Evolutionary conservation across 2,888 invertebrate genomes (phyloP).

Genomic region (Mactromeris polynyma): DNA sequence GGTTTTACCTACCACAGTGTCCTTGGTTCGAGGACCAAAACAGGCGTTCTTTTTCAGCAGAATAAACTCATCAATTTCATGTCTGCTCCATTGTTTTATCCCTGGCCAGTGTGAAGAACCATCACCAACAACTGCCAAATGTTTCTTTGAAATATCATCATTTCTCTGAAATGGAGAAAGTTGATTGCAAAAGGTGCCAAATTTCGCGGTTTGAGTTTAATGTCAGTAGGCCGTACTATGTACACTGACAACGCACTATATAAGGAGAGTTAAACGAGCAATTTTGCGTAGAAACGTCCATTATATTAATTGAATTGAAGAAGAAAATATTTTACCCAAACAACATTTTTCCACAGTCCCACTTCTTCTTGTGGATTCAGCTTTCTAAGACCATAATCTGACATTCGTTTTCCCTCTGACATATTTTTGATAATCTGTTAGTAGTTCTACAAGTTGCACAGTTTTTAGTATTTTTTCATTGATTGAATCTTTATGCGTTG

Average conservation of each 20-base stretch:
- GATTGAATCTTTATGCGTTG: background rate
- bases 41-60: slow-evolving; percentile 35
- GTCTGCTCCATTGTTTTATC: slow-evolving; percentile 65
- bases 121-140: slow-evolving; percentile 72
- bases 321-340: slow-evolving; percentile 64
- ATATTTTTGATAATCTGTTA: slow-evolving; percentile 1
- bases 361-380: slow-evolving; percentile 71
- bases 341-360: slow-evolving; percentile 77
- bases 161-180: slow-evolving; percentile 45
- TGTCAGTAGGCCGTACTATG: too few relatives aligned
- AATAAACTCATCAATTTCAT: slow-evolving; percentile 65
- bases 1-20: slow-evolving; percentile 64
- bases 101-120: slow-evolving; percentile 67
- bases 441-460: background rate
- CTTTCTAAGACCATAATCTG: slow-evolving; percentile 72
- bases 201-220: too few relatives aligned
- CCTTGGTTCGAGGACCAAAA: slow-evolving; percentile 60
- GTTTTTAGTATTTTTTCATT: background rate
- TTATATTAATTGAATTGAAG: too few relatives aligned
- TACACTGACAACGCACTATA: too few relatives aligned
- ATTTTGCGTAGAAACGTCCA: too few relatives aligned
- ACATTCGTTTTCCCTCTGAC: slow-evolving; percentile 73
- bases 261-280: too few relatives aligned
- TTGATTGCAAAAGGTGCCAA: too few relatives aligned
- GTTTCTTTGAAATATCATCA: slow-evolving; percentile 63